Conservation (phyloP, 1,140 invertebrate genomes). For the Drosophila miranda region DNA sequence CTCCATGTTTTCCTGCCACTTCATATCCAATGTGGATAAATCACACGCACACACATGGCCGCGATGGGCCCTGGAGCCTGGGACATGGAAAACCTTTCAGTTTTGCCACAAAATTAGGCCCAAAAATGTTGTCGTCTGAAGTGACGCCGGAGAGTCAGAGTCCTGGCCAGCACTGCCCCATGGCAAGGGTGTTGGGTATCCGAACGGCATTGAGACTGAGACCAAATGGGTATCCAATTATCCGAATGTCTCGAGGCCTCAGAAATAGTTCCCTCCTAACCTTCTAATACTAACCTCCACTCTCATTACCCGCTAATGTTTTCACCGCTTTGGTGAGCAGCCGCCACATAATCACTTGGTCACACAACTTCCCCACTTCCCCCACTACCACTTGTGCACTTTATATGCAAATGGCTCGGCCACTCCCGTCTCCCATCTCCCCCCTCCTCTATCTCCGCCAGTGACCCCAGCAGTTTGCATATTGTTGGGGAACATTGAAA, state of each 20-base stretch:
- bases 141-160: slow-evolving; percentile 2
- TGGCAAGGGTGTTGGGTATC: slow-evolving; percentile 23
- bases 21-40: slow-evolving; percentile 55
- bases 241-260: background rate
- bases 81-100: slow-evolving; percentile 72
- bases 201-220: slow-evolving; percentile 10
- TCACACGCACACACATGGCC: slow-evolving; percentile 14
- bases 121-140: slow-evolving; percentile 20
- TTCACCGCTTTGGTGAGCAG: slow-evolving; percentile 1
- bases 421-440: background rate
- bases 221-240: slow-evolving; percentile 29
- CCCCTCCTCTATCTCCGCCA: background rate
- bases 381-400: slow-evolving; percentile 1
- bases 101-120: slow-evolving; percentile 9
- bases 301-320: slow-evolving; percentile 31
- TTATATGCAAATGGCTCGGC: slow-evolving; percentile 41
- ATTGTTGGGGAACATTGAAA: slow-evolving; percentile 44
- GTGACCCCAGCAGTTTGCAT: slow-evolving; percentile 26
- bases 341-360: slow-evolving; percentile 33
- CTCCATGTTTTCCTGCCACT: slow-evolving; percentile 19
- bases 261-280: background rate
- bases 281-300: background rate
- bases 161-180: slow-evolving; percentile 5
- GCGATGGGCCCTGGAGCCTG: background rate
- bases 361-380: background rate